Evolutionary conservation across 2,797 vertebrate genomes (phyloP), one percentile per base, ranked within the genome.

Genomic region (Rhinophrynus dorsalis): DNA sequence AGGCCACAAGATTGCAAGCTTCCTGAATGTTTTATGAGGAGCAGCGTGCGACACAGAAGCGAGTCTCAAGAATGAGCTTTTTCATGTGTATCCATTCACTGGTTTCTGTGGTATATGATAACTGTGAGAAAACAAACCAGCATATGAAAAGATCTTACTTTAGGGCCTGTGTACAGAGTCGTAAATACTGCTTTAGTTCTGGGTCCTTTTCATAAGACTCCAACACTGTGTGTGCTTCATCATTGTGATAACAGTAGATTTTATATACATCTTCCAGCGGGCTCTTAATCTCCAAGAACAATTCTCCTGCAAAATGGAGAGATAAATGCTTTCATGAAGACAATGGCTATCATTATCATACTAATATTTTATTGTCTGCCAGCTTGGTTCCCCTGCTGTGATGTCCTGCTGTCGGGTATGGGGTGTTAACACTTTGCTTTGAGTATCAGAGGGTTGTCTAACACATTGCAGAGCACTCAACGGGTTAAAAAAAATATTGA

Each of bases 191-290:
- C 79, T 91, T 96, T 78, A 95, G 85, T 74, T 95, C 92, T 77
- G 95, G 94, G 8, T 98, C 94, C 79, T 93, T 95, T 78, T 97
- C 95, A 13, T 95, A 96, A 67, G 90, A 88, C 85, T 97, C 95
- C 42, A 99, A 90, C 20, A 93, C 81, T 62, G 82, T 76, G 74
- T 93, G 95, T 0, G 95, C 95, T 23, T 98, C 95, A 11, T 98
- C 94, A 0, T 99, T 95, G 63, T 94, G 94, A 79, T 95, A 99
- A 84, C 96, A 98, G 80, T 99, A 99, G 79, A 92, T 90, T 88
- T 98, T 99, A 86, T 97, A 99, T 6, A 93, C 91, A 5, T 96
- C 95, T 85, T 99, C 97, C 75, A 99, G 77, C 10, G 89, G 89
- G 67, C 86, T 90, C 88, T 95, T 98, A 55, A 91, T 89, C 79